These are phyloP conservation scores for Hystrix cristata DNA, from an alignment of 2,113 vertebrate species.

Conservation along the genomic window DNA sequence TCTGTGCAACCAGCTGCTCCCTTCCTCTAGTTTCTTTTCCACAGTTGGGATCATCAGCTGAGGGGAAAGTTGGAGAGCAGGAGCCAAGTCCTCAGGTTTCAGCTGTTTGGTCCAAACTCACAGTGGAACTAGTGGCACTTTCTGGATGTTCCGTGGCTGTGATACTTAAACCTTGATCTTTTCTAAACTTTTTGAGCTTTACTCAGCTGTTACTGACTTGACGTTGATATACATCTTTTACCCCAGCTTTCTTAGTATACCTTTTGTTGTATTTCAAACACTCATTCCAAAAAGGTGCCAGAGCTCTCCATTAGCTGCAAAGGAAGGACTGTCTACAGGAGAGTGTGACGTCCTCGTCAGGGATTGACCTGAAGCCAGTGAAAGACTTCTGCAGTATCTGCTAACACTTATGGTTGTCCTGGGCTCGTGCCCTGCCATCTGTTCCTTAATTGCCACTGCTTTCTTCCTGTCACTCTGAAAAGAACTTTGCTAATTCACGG, in stretches of 20 bases:
- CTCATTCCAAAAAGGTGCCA: neutral
- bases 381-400: neutral
- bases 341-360: neutral
- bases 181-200: neutral
- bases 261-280: neutral
- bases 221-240: neutral
- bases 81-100: neutral
- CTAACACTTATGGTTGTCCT: neutral
- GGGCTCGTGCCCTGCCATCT: neutral
- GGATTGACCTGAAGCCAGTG: neutral
- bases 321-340: neutral
- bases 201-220: neutral
- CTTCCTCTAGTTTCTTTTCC: constrained; percentile 1
- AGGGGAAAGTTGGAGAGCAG: neutral
- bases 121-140: neutral
- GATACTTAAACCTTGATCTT: neutral
- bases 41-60: neutral
- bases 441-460: neutral
- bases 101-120: neutral
- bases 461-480: neutral
- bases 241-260: neutral
- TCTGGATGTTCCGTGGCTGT: neutral
- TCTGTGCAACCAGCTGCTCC: constrained; percentile 48
- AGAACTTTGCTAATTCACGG: neutral
- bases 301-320: neutral